These are phyloP conservation scores for Brachionus manjavacas DNA, from an alignment of 1,140 invertebrate genomes.

Conservation along the genomic window DNA sequence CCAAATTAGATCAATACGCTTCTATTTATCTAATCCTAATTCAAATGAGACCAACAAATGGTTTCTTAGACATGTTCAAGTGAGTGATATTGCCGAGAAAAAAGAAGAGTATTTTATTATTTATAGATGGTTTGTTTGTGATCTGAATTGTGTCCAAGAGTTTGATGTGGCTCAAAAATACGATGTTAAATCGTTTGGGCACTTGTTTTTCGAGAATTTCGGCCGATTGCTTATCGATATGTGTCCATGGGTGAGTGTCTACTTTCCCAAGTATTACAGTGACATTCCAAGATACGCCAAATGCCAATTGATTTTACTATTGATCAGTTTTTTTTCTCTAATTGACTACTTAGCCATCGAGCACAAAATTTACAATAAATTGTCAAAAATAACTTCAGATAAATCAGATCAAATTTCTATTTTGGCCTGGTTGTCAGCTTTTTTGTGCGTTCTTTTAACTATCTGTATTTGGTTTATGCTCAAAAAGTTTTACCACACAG, in stretches of 20 bases:
- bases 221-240: background rate
- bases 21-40: background rate
- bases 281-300: background rate
- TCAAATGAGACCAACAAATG: background rate
- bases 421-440: background rate
- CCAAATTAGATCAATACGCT: background rate
- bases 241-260: background rate
- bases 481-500: background rate
- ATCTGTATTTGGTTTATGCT: background rate
- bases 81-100: background rate
- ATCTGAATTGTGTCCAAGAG: background rate
- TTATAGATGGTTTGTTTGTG: background rate
- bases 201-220: slow-evolving; percentile 1
- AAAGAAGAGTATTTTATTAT: slow-evolving; percentile 7
- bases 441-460: background rate
- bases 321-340: background rate
- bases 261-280: slow-evolving; percentile 17
- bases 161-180: background rate
- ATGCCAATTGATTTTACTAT: background rate
- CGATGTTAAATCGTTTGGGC: slow-evolving; percentile 7
- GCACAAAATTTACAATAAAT: background rate
- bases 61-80: background rate
- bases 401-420: background rate
- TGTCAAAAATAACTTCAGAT: background rate
- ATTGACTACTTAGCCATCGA: background rate